Evolutionary conservation across 1,140 invertebrate genomes (phyloP).

Genomic region (Galleria mellonella): DNA sequence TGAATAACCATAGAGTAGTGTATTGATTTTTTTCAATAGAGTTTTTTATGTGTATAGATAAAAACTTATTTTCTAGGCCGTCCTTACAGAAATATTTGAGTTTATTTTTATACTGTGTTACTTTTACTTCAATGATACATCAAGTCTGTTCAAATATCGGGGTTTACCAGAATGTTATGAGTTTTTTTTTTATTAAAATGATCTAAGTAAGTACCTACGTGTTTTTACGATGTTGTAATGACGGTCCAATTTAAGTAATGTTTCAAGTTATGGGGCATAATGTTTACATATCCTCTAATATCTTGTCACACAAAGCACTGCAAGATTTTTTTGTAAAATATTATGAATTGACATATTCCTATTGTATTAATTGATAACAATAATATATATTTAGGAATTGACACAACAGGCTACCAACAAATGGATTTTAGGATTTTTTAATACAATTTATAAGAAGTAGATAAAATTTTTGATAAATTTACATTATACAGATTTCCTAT

Average conservation of each 20-base stretch:
- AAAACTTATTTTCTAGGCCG: neutral
- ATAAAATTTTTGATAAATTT: conserved; percentile 29
- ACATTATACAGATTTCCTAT: conserved; percentile 23
- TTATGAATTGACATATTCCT: conserved; percentile 9
- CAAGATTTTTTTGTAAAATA: conserved; percentile 1
- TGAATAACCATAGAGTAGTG: conserved; percentile 30
- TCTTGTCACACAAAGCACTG: too few relatives aligned
- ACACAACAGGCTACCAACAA: conserved; percentile 11
- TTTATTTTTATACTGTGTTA: too few relatives aligned
- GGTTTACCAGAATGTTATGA: too few relatives aligned
- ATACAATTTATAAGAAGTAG: conserved; percentile 10
- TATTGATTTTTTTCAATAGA: too few relatives aligned
- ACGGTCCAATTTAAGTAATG: too few relatives aligned
- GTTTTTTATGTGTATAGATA: too few relatives aligned
- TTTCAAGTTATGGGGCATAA: neutral
- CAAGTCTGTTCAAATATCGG: too few relatives aligned
- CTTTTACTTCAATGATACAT: too few relatives aligned
- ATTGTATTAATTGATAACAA: conserved; percentile 3
- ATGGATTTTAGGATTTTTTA: conserved; percentile 22
- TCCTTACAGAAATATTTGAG: too few relatives aligned
- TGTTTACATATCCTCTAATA: neutral
- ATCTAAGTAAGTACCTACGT: too few relatives aligned
- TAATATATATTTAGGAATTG: conserved; percentile 31
- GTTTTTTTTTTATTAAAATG: too few relatives aligned
- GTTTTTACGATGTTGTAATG: too few relatives aligned